These are phyloP conservation scores for Magallana angulata DNA, from an alignment of 1,140 invertebrate genomes.

Conservation along the genomic window DNA sequence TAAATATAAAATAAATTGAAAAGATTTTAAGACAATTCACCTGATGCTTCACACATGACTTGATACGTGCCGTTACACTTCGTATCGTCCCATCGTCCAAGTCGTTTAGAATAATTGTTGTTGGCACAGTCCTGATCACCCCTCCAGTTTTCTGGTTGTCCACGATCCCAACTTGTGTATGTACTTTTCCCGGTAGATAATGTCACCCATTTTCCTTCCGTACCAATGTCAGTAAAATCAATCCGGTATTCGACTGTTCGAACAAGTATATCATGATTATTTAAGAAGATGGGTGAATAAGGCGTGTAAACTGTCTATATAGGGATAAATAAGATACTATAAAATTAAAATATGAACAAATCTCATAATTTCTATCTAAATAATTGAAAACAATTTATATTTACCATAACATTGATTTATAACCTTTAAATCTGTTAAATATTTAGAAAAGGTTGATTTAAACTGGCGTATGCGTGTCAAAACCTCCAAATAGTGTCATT, in stretches of 20 bases:
- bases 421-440: too few species aligned
- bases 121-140: not conserved
- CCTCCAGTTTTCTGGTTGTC: not conserved
- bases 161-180: not conserved
- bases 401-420: too few species aligned
- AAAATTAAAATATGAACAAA: too few species aligned
- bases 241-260: not conserved
- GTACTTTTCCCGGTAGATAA: not conserved
- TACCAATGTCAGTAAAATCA: constrained; percentile 1
- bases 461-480: too few species aligned
- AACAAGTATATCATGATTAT: not conserved
- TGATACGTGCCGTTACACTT: not conserved
- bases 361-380: too few species aligned
- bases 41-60: not conserved
- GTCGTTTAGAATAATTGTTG: not conserved
- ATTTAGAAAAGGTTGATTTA: too few species aligned
- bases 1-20: too few species aligned
- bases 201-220: not conserved
- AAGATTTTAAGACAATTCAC: not conserved
- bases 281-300: too few species aligned
- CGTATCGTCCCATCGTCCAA: not conserved
- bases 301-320: too few species aligned
- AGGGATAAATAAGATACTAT: too few species aligned
- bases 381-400: too few species aligned
- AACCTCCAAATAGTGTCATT: too few species aligned